A percentile compares a stretch with the other conserved stretches of the same genome.
These are phyloP conservation scores for Plodia interpunctella DNA, from an alignment of 1,140 invertebrate species.

Conservation along the genomic window DNA sequence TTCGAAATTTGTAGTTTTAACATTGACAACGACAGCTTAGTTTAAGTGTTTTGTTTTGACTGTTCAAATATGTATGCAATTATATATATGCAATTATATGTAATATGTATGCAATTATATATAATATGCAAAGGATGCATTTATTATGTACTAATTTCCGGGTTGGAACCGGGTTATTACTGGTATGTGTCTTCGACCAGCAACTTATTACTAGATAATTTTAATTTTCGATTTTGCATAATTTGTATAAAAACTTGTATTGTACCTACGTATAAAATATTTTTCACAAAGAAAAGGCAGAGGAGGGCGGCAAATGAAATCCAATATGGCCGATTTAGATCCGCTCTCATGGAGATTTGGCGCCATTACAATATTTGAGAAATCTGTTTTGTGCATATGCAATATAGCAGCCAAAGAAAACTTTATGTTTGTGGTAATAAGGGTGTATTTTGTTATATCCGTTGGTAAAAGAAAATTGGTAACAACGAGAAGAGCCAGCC, in stretches of 20 bases:
- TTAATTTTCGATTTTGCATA: neutral
- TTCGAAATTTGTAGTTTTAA: too few species aligned
- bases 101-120: too few species aligned
- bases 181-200: too few species aligned
- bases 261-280: neutral
- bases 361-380: conserved; percentile 63
- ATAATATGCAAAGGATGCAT: too few species aligned
- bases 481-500: conserved; percentile 44
- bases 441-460: conserved; percentile 21
- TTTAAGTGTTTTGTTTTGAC: too few species aligned
- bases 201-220: too few species aligned
- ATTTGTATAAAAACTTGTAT: too few species aligned
- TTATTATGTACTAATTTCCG: too few species aligned
- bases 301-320: conserved; percentile 49
- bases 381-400: conserved; percentile 35
- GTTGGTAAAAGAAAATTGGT: conserved; percentile 22
- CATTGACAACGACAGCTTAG: too few species aligned
- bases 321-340: conserved; percentile 58
- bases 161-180: too few species aligned
- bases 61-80: too few species aligned
- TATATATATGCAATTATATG: too few species aligned
- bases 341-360: conserved; percentile 36
- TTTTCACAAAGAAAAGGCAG: neutral
- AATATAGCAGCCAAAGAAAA: conserved; percentile 9
- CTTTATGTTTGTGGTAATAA: conserved; percentile 15